Evolutionary conservation across 1,140 invertebrate species (phyloP).

Genomic region (Charaxes varanes): DNA sequence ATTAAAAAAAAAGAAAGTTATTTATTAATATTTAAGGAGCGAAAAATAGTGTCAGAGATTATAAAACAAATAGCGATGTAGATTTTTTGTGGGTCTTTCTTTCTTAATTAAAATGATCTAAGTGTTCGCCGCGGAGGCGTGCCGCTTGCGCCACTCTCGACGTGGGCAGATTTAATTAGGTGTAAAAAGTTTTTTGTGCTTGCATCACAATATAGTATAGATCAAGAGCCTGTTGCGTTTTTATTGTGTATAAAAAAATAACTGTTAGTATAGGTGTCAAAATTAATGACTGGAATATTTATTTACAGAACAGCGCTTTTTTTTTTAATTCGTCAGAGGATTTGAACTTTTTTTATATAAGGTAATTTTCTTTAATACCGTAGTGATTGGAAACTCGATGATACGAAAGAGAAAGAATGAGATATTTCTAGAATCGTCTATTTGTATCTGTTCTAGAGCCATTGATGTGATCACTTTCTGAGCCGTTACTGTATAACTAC

Average conservation of each 20-base stretch:
- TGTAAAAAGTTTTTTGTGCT: constrained; percentile 56
- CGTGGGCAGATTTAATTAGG: constrained; percentile 67
- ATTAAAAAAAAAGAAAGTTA: background rate
- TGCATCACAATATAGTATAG: constrained; percentile 35
- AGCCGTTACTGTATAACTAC: too few species aligned
- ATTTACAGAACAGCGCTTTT: too few species aligned
- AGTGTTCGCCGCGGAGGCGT: constrained; percentile 47
- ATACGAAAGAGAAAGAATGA: too few species aligned
- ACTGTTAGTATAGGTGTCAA: too few species aligned
- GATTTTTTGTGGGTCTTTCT: constrained; percentile 28
- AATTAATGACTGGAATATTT: too few species aligned
- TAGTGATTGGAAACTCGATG: too few species aligned
- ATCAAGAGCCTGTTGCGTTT: constrained; percentile 11
- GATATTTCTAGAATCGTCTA: too few species aligned
- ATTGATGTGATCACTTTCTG: too few species aligned
- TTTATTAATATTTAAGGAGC: background rate
- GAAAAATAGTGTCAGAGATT: constrained; percentile 3
- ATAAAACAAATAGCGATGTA: constrained; percentile 11
- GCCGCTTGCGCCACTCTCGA: constrained; percentile 50
- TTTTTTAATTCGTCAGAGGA: too few species aligned
- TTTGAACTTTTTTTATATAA: too few species aligned
- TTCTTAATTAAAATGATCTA: constrained; percentile 49
- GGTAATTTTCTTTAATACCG: too few species aligned
- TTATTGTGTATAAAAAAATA: constrained; percentile 3
- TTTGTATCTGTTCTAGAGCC: too few species aligned